Conservation (phyloP, 2,797 vertebrate species). For the Typhlichthys subterraneus region DNA sequence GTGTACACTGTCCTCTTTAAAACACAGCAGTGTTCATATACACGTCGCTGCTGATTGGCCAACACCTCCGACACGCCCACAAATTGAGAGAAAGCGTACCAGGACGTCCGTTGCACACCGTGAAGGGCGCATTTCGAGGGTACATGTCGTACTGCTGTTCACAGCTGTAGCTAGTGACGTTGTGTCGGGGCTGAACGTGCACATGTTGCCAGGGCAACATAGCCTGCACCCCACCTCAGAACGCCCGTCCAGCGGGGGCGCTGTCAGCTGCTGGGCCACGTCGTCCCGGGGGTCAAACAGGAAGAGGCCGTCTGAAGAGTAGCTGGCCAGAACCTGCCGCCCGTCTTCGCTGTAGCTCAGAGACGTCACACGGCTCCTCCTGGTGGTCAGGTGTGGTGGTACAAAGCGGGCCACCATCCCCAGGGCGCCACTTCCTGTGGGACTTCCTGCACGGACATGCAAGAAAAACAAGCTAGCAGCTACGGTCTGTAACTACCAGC, state of each 20-base stretch:
- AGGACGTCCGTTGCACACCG: too few relatives aligned
- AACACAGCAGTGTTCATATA: too few relatives aligned
- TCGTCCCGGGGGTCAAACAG: slow-evolving; percentile 86
- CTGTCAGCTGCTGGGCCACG: slow-evolving; percentile 81
- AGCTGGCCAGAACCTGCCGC: slow-evolving; percentile 84
- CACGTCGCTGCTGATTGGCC: too few relatives aligned
- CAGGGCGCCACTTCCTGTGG: slow-evolving; percentile 77
- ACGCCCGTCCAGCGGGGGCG: slow-evolving; percentile 75
- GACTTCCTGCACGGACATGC: too few relatives aligned
- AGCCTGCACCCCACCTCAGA: slow-evolving; percentile 72
- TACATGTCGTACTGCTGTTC: too few relatives aligned
- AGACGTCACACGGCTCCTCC: slow-evolving; percentile 84
- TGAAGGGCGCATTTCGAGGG: too few relatives aligned
- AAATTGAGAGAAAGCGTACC: too few relatives aligned
- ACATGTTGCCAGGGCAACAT: neutral
- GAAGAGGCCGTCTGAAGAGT: slow-evolving; percentile 85
- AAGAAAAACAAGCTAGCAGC: neutral
- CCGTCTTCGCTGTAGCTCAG: slow-evolving; percentile 85
- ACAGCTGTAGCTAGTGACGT: too few relatives aligned
- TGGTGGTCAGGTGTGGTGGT: slow-evolving; percentile 81
- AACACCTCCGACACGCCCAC: too few relatives aligned
- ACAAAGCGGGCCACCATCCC: slow-evolving; percentile 85
- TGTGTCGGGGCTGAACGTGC: too few relatives aligned
- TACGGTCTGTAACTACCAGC: neutral
- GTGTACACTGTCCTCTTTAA: too few relatives aligned